A percentile compares a stretch with the other conserved stretches of the same genome.
phyloP scores from a whole-genome alignment of 2,113 vertebrate species.

The Aplodontia rufa region DNA sequence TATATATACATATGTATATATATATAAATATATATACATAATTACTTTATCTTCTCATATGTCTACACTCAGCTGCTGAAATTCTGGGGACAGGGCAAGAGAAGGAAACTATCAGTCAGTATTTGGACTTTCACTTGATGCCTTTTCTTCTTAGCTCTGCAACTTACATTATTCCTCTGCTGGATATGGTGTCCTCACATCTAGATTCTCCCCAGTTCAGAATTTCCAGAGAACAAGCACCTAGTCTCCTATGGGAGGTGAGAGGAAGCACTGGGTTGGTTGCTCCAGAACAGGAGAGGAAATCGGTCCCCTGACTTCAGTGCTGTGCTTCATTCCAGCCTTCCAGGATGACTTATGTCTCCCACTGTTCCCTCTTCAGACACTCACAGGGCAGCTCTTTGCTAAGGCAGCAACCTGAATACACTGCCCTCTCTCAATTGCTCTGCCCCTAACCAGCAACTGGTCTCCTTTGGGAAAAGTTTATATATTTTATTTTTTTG shows the following conservation, averaged over 20 bases:
- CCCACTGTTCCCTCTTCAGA: not conserved
- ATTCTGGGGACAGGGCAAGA: not conserved
- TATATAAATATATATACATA: no score
- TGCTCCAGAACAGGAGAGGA: not conserved
- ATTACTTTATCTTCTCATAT: not conserved
- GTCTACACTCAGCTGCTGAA: not conserved
- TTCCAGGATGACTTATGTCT: not conserved
- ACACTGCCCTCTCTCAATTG: not conserved
- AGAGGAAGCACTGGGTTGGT: not conserved
- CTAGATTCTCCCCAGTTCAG: not conserved
- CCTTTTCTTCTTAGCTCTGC: not conserved
- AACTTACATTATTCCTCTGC: not conserved
- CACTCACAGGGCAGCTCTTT: not conserved
- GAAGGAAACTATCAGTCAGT: not conserved
- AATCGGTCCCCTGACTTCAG: not conserved
- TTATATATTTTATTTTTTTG: not conserved
- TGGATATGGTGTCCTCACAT: not conserved
- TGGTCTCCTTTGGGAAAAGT: not conserved
- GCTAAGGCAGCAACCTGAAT: not conserved
- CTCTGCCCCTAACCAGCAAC: not conserved
- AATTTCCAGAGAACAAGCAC: not conserved
- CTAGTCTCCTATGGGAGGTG: fast-evolving
- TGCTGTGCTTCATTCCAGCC: not conserved
- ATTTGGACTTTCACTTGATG: not conserved
- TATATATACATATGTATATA: no score